These are phyloP conservation scores for Macrocentrus cingulum DNA, from an alignment of 1,140 invertebrate genomes.

Conservation along the genomic window DNA sequence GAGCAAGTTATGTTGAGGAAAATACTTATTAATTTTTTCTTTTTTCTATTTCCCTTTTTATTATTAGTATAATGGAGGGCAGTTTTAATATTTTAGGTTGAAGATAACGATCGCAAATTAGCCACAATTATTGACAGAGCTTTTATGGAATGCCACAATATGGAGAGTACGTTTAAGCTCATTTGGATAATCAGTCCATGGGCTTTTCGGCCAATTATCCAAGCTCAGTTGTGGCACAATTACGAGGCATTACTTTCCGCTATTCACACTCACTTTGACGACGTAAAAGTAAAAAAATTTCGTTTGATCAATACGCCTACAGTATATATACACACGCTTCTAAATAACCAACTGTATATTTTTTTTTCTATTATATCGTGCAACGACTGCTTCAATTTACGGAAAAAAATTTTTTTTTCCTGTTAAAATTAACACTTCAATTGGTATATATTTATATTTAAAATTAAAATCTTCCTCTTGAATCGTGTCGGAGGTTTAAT, in stretches of 20 bases:
- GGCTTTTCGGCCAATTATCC: conserved; percentile 71
- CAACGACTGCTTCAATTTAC: no score
- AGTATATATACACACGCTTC: conserved; percentile 37
- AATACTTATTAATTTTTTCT: not conserved
- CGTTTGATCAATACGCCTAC: no score
- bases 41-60: not conserved
- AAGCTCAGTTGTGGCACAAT: conserved; percentile 65
- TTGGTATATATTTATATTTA: no score
- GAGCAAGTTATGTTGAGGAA: conserved; percentile 28
- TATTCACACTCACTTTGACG: conserved; percentile 68
- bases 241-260: conserved; percentile 62
- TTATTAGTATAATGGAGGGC: not conserved
- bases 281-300: conserved; percentile 64
- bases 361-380: not conserved
- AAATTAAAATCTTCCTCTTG: no score
- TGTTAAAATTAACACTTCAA: no score
- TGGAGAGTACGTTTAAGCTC: conserved; percentile 69
- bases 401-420: no score
- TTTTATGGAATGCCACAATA: conserved; percentile 75
- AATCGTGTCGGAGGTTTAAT: no score
- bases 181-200: conserved; percentile 74
- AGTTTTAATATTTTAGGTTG: conserved; percentile 53
- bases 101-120: conserved; percentile 73
- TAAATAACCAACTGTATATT: not conserved
- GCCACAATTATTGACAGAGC: conserved; percentile 75